Evolutionary conservation across 1,140 invertebrate genomes (phyloP), one percentile per base, ranked within the genome.

Genomic region (Diachasmimorpha longicaudata): DNA sequence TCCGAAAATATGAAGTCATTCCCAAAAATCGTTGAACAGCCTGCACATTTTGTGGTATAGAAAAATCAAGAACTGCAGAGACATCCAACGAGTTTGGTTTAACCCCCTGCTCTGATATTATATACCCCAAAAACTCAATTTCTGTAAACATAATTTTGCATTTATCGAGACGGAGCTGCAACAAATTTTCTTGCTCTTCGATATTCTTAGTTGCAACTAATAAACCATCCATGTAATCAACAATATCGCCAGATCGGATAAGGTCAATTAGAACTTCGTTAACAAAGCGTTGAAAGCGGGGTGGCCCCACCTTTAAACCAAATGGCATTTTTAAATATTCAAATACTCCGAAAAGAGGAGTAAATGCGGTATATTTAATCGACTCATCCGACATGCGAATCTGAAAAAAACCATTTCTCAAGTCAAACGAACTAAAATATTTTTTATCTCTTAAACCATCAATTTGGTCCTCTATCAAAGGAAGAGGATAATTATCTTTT

Each of bases 251-350:
- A 16, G 48, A 11, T 14, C 13, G 36, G 42, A 72, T 67, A 16
- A 72, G 58, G 36, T 36, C 31, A 14, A 44, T 14, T 10, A 88
- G 79, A 4, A 86, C 74, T 10, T 25, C 42, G 46, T 83, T 79
- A 39, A 86, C 81, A 19, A 82, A 52, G 75, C 79, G 55, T 42
- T 84, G 71, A 66, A 73, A 73, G 42, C 19, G 11, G 3, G 52
- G 10, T 0, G 71, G 71, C 0, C 52, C 36, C 77, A 82, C 84
- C 13, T 69, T 74, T 0, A 88, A 70, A 5, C 85, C 87, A 76
- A 86, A 87, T 5, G 85, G 85, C 23, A 87, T 70, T 19, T 76
- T 76, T 13, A 52, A 25, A 70, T 78, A 87, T 68, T 87, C 73
- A 55, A 70, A 88, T 8, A 81, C 72, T 3, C 80, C 81, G 19